A percentile compares a stretch with the other conserved stretches of the same genome.
Evolutionary conservation across 2,113 vertebrate species (phyloP).

Genomic region (Origma solitaria): DNA sequence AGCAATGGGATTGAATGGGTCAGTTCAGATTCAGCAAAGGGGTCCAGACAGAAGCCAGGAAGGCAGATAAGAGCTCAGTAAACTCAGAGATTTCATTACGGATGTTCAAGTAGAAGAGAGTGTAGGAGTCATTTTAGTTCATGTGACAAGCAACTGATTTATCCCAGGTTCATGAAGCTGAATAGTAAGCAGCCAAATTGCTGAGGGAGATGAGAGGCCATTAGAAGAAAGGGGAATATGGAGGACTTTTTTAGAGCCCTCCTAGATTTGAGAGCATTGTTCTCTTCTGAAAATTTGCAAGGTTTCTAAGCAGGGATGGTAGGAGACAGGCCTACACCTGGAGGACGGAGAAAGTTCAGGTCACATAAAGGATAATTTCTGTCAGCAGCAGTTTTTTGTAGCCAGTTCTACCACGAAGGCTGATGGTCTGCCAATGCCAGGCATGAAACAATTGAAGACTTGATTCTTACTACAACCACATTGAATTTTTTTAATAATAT

Average conservation of each 20-base stretch:
- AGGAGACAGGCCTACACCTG: neutral
- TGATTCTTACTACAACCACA: neutral
- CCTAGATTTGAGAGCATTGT: neutral
- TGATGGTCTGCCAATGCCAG: neutral
- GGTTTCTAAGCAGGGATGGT: neutral
- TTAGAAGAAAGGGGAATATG: neutral
- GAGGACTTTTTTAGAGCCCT: neutral
- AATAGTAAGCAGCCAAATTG: neutral
- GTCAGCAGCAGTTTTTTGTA: neutral
- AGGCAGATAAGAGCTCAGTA: neutral
- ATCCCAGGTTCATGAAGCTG: neutral
- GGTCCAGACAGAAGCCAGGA: neutral
- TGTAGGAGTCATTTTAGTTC: neutral
- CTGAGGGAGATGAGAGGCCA: neutral
- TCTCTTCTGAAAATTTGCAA: neutral
- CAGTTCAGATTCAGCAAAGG: neutral
- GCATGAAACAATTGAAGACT: neutral
- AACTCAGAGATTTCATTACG: neutral
- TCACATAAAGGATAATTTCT: neutral
- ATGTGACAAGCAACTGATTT: neutral
- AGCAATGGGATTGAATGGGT: neutral
- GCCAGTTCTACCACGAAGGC: neutral
- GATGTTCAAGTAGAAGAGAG: neutral
- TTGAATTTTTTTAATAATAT: neutral
- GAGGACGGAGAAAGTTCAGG: neutral